Base-by-base conservation (phyloP, 2,888 invertebrate species). In the Chouioia cunea region DNA sequence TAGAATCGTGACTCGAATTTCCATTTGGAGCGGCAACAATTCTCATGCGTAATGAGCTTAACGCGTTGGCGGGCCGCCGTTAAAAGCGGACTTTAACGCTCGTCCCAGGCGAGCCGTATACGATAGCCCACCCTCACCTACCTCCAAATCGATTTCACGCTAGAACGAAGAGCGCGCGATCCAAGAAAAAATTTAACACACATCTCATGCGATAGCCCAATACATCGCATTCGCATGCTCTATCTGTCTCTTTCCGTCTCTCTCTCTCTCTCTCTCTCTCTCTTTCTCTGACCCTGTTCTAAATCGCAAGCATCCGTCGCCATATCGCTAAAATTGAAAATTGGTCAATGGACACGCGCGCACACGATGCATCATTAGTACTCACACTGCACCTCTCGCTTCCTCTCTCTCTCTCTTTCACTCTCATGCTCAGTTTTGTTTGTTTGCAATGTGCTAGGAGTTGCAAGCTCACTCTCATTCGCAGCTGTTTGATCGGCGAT, bases 351-450 rank as follows among this genome's bases (percentile, higher is more conserved):
- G 71, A n/a, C 43, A 18, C 23, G 46, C 22, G 54, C 48, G 36
- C 64, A 36, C 16, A 27, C 27, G 50, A 47, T 16, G 53, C 52
- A 46, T 69, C 63, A 63, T 69, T 63, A 57, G 50, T 54, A 18
- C 54, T 27, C 27, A 23, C 36, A 36, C 36, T 36, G 20, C 18
- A 52, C 52, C 36, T 2, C 22, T 2, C n/a, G 65, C 74, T 71
- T 75, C 73, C 76, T 76, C 77, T 76, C 76, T 74, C 74, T 74
- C 76, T 73, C 75, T 72, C 56, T 44, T 70, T 73, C 65, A 60
- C 71, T 70, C 72, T 60, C 74, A 58, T 20, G 20, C 48, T 46
- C 46, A 22, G 20, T 59, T 36, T 36, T 36, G 36, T 36, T 36
- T 36, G 36, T 36, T 36, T 36, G 36, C 36, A 6, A 12, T 36